Evolutionary conservation across 1,140 invertebrate genomes (phyloP).

Genomic region (Atta texana): DNA sequence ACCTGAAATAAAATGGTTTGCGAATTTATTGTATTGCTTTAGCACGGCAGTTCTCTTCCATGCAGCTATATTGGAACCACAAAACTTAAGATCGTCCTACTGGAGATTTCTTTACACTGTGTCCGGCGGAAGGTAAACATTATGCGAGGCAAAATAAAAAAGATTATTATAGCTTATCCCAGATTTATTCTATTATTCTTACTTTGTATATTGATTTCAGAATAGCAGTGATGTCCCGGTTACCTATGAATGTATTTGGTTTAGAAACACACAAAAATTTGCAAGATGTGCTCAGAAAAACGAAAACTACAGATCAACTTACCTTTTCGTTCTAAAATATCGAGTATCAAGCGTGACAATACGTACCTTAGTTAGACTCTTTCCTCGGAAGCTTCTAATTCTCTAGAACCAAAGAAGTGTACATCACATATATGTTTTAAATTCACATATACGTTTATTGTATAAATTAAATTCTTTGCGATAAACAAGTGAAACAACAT

Average conservation of each 20-base stretch:
- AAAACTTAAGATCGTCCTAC: conserved; percentile 93
- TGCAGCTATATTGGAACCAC: conserved; percentile 92
- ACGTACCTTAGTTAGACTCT: conserved; percentile 9
- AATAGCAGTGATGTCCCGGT: conserved; percentile 87
- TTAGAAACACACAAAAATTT: conserved; percentile 84
- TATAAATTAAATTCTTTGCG: conserved; percentile 14
- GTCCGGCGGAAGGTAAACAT: conserved; percentile 90
- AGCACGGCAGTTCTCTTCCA: conserved; percentile 94
- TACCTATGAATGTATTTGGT: conserved; percentile 88
- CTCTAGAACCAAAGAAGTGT: conserved; percentile 69
- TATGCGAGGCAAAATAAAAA: neutral
- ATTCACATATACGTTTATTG: neutral
- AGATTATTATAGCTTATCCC: neutral
- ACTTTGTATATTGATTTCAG: conserved; percentile 83
- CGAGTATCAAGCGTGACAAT: neutral
- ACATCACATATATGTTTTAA: neutral
- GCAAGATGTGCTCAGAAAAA: conserved; percentile 82
- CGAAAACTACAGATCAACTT: conserved; percentile 79
- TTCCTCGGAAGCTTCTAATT: neutral
- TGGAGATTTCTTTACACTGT: conserved; percentile 93
- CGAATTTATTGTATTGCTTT: conserved; percentile 91
- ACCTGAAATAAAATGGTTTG: conserved; percentile 88
- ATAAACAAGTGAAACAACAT: conserved; percentile 17
- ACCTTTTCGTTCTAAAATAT: conserved; percentile 79
- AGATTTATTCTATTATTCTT: conserved; percentile 2